Evolutionary conservation across 2,113 vertebrate species (phyloP), one percentile per base, ranked within the genome.

Genomic region (Anolis carolinensis): DNA sequence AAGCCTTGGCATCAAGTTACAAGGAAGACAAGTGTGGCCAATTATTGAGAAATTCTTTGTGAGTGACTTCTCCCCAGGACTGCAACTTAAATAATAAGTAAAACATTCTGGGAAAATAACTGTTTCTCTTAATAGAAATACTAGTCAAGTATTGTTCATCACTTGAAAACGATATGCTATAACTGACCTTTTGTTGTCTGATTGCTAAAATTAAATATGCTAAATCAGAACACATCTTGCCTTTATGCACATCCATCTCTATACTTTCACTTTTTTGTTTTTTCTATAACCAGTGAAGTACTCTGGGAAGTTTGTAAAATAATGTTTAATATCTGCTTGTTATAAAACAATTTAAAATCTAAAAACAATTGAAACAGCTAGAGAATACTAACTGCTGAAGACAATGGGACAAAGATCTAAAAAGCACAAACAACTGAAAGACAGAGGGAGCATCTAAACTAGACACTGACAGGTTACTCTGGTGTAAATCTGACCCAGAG

Each of bases 1-100:
- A 81, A 39, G 85, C 34, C 13, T 67, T 27, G 44, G 85, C 39
- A 81, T 86, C 79, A 23, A 52, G 55, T 86, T 86, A 81, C 85
- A 86, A 55, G n/a, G 39, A 65, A 55, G 79, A 86, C 59, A 81
- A 81, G 62, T 86, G 85, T 67, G 32, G 39, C 44, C 55, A 75
- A 65, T 81, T 74, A 68, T 21, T 81, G 30, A 48, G 72, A 75
- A 75, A 74, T 81, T 86, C 71, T 81, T 86, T 81, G 30, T 75
- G 32, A 30, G 59, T 67, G 79, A 81, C 72, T 83, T 74, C 65
- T 9, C 30, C 81, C 50, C 39, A 81, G 9, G n/a, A 52, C 16
- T 81, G 63, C 50, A 74, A 81, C n/a, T 36, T 75, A 67, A 36
- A 20, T 44, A 79, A 73, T 44, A 72, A 50, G 11, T 70, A 39